These are phyloP conservation scores for Heliconius eleuchia DNA, from an alignment of 1,140 invertebrate genomes.

Conservation along the genomic window DNA sequence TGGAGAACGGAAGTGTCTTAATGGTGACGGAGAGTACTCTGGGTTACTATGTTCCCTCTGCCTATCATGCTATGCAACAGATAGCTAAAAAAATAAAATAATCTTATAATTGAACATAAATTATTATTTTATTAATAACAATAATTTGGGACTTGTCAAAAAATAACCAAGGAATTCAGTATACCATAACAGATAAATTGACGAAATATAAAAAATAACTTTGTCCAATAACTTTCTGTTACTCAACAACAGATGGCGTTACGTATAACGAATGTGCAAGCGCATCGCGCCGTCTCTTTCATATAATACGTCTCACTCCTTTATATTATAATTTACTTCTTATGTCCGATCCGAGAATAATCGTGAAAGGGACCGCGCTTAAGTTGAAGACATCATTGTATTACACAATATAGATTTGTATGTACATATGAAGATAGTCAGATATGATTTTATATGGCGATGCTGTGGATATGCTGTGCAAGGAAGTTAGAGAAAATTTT, in stretches of 20 bases:
- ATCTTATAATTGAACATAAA: too few species aligned
- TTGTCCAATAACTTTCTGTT: background rate
- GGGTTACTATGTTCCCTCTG: too few species aligned
- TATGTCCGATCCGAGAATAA: conserved; percentile 34
- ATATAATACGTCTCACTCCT: conserved; percentile 35
- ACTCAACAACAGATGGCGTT: conserved; percentile 55
- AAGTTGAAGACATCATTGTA: conserved; percentile 35
- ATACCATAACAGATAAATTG: too few species aligned
- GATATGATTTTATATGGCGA: background rate
- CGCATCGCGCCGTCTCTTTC: conserved; percentile 34
- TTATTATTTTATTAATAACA: too few species aligned
- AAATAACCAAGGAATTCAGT: too few species aligned
- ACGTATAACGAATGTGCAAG: conserved; percentile 33
- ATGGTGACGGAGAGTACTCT: too few species aligned
- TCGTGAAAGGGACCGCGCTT: conserved; percentile 30
- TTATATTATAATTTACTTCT: conserved; percentile 44
- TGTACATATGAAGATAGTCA: background rate
- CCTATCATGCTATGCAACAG: too few species aligned
- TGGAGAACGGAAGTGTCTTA: too few species aligned
- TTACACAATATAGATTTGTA: conserved; percentile 1
- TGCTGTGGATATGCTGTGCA: background rate
- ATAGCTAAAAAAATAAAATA: too few species aligned
- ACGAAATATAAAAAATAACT: background rate
- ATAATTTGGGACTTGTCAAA: too few species aligned
- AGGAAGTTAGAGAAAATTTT: background rate